Base-by-base conservation (phyloP, 2,888 invertebrate species). In the Melikaiella ostensackeni region DNA sequence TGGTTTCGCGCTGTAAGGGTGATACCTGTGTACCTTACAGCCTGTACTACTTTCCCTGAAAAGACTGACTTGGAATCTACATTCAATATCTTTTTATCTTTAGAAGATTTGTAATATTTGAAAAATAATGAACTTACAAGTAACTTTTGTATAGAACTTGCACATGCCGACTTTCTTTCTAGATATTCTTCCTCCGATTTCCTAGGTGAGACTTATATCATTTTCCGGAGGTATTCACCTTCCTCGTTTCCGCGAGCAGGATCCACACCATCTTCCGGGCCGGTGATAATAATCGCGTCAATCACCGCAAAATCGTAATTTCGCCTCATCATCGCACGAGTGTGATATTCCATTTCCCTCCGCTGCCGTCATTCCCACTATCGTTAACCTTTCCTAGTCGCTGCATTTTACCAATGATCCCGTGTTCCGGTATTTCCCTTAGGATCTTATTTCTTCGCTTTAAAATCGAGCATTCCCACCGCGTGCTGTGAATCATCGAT, bases 191-290 rank as follows among this genome's bases (percentile, higher is more conserved):
- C 19, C n/a, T 55, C 50, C 33, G 46, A 33, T 70, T 76, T 77
- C 75, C 73, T n/a, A 63, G 64, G 75, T 76, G 75, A 62, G 73
- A 50, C 55, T 76, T 46, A 38, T 61, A 70, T 78, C 82, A 84
- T 81, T 85, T 85, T 85, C 80, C 80, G 78, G 81, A 78, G 84
- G 84, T 83, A 83, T 85, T 83, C 83, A 80, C 82, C 81, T 80
- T 78, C 79, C 77, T 76, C 74, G 77, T 66, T 78, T 79, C 79
- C 80, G 79, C 77, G 57, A 50, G 63, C 63, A 27, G 59, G 81
- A 80, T 81, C 78, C 70, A 70, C 55, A 75, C 70, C 64, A 64
- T 61, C 63, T 75, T 78, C 74, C 77, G 66, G 61, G 64, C 76
- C 78, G 81, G 74, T 76, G 77, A 59, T 66, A 77, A 77, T 80